phyloP scores from a whole-genome alignment of 2,113 vertebrate species.

The Carassius gibelio region DNA sequence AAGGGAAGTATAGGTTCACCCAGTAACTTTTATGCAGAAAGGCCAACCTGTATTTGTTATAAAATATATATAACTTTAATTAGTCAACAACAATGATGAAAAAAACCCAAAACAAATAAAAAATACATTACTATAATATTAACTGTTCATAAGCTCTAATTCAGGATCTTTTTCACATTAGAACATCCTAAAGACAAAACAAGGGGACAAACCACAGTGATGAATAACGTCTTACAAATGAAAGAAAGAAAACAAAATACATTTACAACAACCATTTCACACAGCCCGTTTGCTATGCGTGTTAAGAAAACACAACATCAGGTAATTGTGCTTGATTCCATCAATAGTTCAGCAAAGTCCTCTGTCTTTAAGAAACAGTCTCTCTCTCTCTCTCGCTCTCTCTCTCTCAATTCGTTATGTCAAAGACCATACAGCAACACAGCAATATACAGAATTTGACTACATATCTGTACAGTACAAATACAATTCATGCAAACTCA shows the following conservation, averaged over 20 bases:
- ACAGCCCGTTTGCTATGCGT: conserved; percentile 37
- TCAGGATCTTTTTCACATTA: conserved; percentile 64
- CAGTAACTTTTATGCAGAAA: neutral
- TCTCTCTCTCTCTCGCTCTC: conserved; percentile 52
- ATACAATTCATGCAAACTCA: conserved; percentile 79
- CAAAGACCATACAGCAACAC: conserved; percentile 76
- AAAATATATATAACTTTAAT: conserved; percentile 87
- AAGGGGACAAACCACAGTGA: conserved; percentile 60
- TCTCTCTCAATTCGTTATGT: conserved; percentile 60
- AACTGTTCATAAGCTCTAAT: conserved; percentile 74
- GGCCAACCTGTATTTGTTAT: conserved; percentile 68
- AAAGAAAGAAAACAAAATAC: conserved; percentile 30
- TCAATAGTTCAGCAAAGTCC: conserved; percentile 42
- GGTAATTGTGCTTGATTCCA: conserved; percentile 33
- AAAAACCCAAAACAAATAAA: conserved; percentile 68
- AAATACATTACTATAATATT: conserved; percentile 78
- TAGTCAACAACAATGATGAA: conserved; percentile 79
- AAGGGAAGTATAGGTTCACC: neutral
- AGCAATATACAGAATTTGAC: conserved; percentile 72
- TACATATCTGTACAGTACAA: conserved; percentile 76
- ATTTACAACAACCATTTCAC: conserved; percentile 50
- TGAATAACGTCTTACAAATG: conserved; percentile 60
- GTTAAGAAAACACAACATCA: conserved; percentile 37
- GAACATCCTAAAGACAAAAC: conserved; percentile 59
- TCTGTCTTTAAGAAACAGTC: conserved; percentile 26